Evolutionary conservation across 2,797 vertebrate species (phyloP), one percentile per base, ranked within the genome.

Genomic region (Neomorphus geoffroyi): DNA sequence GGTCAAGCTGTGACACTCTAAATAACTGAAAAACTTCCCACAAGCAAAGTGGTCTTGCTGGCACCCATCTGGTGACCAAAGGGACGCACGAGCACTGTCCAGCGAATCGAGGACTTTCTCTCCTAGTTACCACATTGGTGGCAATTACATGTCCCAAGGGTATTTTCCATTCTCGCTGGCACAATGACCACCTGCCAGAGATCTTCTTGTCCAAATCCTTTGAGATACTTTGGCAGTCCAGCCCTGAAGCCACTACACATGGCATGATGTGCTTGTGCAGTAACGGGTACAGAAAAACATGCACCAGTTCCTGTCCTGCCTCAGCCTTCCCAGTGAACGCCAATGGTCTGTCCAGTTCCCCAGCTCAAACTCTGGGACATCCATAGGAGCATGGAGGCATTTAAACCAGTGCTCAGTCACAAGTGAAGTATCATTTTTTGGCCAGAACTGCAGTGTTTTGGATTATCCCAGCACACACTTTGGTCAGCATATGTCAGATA

Each of bases 21-120:
- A 30, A 80, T 19, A 79, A 89, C 13, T 35, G 45, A 80, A 39
- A 39, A 90, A 61, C 26, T 77, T 73, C 67, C 45, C 61, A 71
- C 30, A 60, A 80, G 35, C 30, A 43, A 60, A 57, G 87, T 39
- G 32, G 37, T 77, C 28, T 87, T 62, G 35, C 30, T 80, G 37
- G 14, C 39, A 82, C 66, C n/a, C 48, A 71, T 37, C 35, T 57
- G 56, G 48, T 77, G 60, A 80, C 48, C 62, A 80, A 85, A 92
- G 39, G 23, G 39, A n/a, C 67, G 64, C 18, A 18, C 0, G 1
- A 13, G 41, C 1, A 3, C 57, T 60, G 58, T 35, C 0, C 2
- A 74, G 41, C 83, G 67, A 89, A 85, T 45, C 6, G 7, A 87
- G 39, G 32, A 50, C 51, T 39, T 87, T 93, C 60, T 66, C 60